Percentiles rank a stretch among this genome's conserved stretches.
Conservation (phyloP, 2,888 invertebrate genomes). For the Epiperipatus broadwayi region DNA sequence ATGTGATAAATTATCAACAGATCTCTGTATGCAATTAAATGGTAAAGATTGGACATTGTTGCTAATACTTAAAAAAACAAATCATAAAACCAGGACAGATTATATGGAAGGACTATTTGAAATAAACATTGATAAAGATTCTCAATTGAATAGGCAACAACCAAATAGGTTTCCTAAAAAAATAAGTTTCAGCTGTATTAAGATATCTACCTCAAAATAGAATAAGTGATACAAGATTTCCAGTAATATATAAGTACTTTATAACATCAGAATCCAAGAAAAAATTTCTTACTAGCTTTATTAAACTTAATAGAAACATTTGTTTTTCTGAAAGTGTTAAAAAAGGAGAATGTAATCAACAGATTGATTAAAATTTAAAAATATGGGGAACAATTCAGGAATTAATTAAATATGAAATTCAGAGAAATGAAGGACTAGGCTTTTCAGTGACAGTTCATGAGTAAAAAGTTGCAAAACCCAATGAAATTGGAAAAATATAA, state of each 20-base stretch:
- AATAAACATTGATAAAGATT: slow-evolving; percentile 28
- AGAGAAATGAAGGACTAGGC: slow-evolving; percentile 51
- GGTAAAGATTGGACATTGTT: slow-evolving; percentile 45
- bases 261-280: slow-evolving; percentile 46
- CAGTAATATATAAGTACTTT: slow-evolving; percentile 33
- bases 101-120: slow-evolving; percentile 47
- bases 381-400: slow-evolving; percentile 50
- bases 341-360: slow-evolving; percentile 43
- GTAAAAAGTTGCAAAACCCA: slow-evolving; percentile 37
- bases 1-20: slow-evolving; percentile 44
- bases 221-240: no score
- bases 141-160: no score
- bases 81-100: slow-evolving; percentile 46
- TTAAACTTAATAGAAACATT: slow-evolving; percentile 23
- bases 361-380: slow-evolving; percentile 51
- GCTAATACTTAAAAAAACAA: slow-evolving; percentile 41
- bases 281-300: slow-evolving; percentile 41
- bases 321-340: slow-evolving; percentile 22
- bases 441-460: slow-evolving; percentile 41
- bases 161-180: neutral
- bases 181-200: no score
- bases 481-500: slow-evolving; percentile 40
- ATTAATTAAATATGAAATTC: slow-evolving; percentile 48
- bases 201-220: no score
- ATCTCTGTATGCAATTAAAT: slow-evolving; percentile 29